Conservation (phyloP, 2,113 vertebrate genomes). For the Anarhynchus alexandrinus region DNA sequence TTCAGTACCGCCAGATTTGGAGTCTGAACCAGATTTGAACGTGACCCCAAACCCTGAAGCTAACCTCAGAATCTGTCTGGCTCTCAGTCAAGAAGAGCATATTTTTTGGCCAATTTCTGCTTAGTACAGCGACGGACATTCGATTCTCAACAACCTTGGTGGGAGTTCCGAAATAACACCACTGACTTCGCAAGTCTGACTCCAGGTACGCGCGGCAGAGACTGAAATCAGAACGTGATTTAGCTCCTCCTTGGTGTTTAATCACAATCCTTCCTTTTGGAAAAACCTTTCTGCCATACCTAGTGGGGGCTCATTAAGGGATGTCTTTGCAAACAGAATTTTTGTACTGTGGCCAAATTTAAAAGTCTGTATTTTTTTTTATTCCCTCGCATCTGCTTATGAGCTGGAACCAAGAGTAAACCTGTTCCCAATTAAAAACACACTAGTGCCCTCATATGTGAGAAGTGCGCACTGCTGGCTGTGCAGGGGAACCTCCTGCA, state of each 20-base stretch:
- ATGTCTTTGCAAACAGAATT: background rate
- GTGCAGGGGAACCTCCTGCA: background rate
- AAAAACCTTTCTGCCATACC: background rate
- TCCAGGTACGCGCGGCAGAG: background rate
- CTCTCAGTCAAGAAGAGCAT: no score
- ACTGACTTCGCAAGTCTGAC: background rate
- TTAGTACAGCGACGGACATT: background rate
- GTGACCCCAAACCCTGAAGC: background rate
- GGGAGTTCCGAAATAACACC: background rate
- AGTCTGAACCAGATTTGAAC: background rate
- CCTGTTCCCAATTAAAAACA: background rate
- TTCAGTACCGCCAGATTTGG: background rate
- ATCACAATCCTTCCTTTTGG: background rate
- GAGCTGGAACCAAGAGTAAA: background rate
- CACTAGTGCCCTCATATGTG: background rate
- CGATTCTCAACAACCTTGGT: background rate
- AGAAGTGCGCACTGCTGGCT: background rate
- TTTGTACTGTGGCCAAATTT: background rate
- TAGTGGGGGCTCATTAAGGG: background rate
- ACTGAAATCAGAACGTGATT: background rate
- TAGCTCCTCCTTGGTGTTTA: background rate
- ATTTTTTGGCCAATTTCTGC: background rate
- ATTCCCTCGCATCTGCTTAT: background rate
- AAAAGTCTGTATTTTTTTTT: background rate
- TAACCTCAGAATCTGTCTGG: background rate